These are phyloP conservation scores for Cosmopolites sordidus DNA, from an alignment of 2,888 invertebrate species.

Conservation along the genomic window DNA sequence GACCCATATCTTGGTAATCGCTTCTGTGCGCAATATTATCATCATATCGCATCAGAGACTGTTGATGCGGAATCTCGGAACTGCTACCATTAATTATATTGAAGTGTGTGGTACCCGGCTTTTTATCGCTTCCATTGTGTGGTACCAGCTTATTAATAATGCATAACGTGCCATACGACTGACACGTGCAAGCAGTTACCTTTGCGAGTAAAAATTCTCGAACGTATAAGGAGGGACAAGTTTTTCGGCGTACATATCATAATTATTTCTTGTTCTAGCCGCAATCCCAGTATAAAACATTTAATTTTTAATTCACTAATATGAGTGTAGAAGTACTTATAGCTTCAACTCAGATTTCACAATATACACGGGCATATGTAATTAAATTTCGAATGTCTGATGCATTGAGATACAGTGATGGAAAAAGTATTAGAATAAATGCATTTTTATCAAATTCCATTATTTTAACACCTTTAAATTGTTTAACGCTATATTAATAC, in stretches of 20 bases:
- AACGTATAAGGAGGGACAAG: slow-evolving; percentile 11
- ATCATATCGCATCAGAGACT: slow-evolving; percentile 2
- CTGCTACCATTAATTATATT: slow-evolving; percentile 12
- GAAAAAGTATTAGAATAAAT: no score
- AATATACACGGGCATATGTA: no score
- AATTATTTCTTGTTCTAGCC: no score
- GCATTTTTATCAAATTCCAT: no score
- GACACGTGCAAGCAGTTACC: slow-evolving; percentile 16
- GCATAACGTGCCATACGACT: slow-evolving; percentile 11
- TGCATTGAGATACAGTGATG: no score
- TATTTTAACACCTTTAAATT: no score
- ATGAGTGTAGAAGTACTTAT: no score
- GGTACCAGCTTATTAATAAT: slow-evolving; percentile 17
- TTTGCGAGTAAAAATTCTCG: slow-evolving; percentile 10
- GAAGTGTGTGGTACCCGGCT: slow-evolving; percentile 13
- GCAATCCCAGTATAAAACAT: no score
- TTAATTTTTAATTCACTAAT: no score
- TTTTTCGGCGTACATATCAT: slow-evolving; percentile 8
- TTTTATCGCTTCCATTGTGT: slow-evolving; percentile 16
- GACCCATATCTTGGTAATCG: neutral
- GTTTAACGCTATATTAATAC: no score
- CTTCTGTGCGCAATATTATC: neutral
- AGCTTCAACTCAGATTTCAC: no score
- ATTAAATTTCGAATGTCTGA: no score
- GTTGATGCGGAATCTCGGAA: slow-evolving; percentile 6